Evolutionary conservation across 2,113 vertebrate species (phyloP).

Genomic region (Amblyopsis rosae): DNA sequence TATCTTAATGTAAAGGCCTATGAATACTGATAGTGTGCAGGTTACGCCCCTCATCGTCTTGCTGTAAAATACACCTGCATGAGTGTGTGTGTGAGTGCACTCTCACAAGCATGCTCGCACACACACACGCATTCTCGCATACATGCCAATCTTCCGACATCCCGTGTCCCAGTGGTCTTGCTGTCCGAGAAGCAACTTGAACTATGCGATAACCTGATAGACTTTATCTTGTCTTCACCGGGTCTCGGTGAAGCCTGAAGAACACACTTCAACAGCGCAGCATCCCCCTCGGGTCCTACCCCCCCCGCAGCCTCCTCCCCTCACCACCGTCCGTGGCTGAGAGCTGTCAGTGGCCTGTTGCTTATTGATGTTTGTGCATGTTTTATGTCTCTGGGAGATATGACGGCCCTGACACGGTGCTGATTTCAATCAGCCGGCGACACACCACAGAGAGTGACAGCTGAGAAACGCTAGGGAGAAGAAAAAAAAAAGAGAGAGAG

Average conservation of each 20-base stretch:
- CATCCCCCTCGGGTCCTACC: slow-evolving; percentile 90
- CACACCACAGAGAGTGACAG: slow-evolving; percentile 77
- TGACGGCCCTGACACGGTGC: slow-evolving; percentile 93
- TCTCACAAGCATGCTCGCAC: neutral
- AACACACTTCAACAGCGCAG: slow-evolving; percentile 91
- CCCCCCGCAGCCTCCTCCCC: slow-evolving; percentile 67
- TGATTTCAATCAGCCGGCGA: slow-evolving; percentile 97
- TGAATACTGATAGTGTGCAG: neutral
- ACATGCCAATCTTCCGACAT: slow-evolving; percentile 62
- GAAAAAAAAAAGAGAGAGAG: slow-evolving; percentile 42
- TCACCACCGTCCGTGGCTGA: slow-evolving; percentile 85
- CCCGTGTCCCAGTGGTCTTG: slow-evolving; percentile 79
- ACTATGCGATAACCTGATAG: slow-evolving; percentile 96
- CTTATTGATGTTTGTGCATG: slow-evolving; percentile 99
- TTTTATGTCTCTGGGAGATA: slow-evolving; percentile 98
- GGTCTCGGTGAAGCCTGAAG: slow-evolving; percentile 90
- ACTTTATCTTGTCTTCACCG: slow-evolving; percentile 96
- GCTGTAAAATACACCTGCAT: slow-evolving; percentile 16
- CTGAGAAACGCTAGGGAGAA: slow-evolving; percentile 46
- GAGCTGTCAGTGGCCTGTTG: slow-evolving; percentile 98
- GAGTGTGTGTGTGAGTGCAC: slow-evolving; percentile 4
- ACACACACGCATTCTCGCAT: slow-evolving; percentile 40
- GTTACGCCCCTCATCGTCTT: neutral
- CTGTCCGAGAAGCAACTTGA: slow-evolving; percentile 84
- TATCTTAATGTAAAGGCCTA: no score